Evolutionary conservation across 2,888 invertebrate species (phyloP).

Genomic region (Conomelus anceps): DNA sequence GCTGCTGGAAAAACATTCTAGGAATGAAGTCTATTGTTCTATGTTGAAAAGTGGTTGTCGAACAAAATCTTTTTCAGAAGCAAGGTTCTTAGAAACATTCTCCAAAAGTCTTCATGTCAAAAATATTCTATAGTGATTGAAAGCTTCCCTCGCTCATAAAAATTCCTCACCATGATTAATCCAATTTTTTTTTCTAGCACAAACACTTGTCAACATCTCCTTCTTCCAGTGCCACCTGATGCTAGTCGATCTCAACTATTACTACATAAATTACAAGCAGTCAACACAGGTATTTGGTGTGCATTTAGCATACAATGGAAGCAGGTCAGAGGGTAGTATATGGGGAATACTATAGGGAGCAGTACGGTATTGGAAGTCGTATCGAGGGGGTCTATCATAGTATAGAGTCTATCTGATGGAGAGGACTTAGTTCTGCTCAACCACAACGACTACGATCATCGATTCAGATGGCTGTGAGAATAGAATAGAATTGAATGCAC

Average conservation of each 20-base stretch:
- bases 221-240: not conserved
- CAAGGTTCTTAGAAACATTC: no score
- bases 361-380: not conserved
- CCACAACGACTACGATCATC: not conserved
- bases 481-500: not conserved
- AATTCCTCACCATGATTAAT: not conserved
- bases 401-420: not conserved
- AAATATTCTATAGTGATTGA: not conserved
- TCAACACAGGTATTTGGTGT: not conserved
- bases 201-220: not conserved
- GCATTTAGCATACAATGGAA: not conserved
- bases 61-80: no score
- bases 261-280: not conserved
- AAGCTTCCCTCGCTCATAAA: not conserved
- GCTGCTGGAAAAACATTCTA: no score
- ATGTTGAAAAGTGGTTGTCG: no score
- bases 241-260: not conserved
- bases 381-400: not conserved
- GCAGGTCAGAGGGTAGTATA: not conserved
- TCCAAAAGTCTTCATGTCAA: no score
- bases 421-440: not conserved
- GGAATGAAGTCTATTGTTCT: no score
- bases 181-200: not conserved
- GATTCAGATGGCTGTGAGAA: not conserved
- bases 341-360: not conserved